These are phyloP conservation scores for Carassius carassius DNA, from an alignment of 2,113 vertebrate species.

Conservation along the genomic window DNA sequence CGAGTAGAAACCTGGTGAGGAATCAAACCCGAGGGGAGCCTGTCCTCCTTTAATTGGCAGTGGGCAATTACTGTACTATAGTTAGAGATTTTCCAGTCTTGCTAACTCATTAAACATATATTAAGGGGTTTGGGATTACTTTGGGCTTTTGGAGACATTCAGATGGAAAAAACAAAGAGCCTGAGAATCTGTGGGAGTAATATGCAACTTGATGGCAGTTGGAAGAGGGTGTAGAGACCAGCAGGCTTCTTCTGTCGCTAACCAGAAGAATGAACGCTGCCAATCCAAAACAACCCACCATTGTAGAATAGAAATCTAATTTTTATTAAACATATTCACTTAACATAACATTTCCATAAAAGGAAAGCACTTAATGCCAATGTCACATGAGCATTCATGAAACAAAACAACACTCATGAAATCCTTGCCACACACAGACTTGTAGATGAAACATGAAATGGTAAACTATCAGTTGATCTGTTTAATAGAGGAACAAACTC, in stretches of 20 bases:
- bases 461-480: not conserved
- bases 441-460: not conserved
- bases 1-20: constrained; percentile 10
- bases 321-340: not conserved
- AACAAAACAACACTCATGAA: not conserved
- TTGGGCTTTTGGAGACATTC: constrained; percentile 35
- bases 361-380: not conserved
- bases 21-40: constrained; percentile 18
- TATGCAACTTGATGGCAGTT: constrained; percentile 25
- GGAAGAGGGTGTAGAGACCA: constrained; percentile 27
- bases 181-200: constrained; percentile 4
- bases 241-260: constrained; percentile 25
- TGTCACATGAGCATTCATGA: not conserved
- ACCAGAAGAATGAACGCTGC: not conserved
- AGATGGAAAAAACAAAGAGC: not conserved
- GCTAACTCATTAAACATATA: constrained; percentile 38
- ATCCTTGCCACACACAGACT: not conserved
- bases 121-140: constrained; percentile 37
- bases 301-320: not conserved
- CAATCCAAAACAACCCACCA: not conserved
- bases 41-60: constrained; percentile 45
- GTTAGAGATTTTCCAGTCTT: constrained; percentile 1
- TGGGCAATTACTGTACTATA: constrained; percentile 26
- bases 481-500: not conserved
- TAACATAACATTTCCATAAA: not conserved